Percentiles rank a stretch among this genome's conserved stretches.
Evolutionary conservation across 2,797 vertebrate genomes (phyloP).

Genomic region (Mormyrops boulengeri): DNA sequence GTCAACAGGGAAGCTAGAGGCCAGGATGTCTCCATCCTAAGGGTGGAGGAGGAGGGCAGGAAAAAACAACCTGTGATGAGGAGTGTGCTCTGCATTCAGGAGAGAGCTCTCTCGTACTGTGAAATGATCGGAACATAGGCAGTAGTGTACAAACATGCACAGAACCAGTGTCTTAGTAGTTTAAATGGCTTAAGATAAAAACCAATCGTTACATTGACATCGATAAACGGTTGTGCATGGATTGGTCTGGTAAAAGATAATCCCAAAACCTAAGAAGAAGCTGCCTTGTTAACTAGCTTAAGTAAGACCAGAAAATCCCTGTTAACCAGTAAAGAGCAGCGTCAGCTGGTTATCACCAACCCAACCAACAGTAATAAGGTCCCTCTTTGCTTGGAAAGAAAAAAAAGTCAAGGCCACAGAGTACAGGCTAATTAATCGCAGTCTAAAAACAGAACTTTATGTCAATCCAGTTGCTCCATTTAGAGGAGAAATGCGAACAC

Average conservation of each 20-base stretch:
- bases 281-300: neutral
- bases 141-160: neutral
- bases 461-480: conserved; percentile 30
- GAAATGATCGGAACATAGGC: neutral
- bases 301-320: neutral
- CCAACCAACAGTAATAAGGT: neutral
- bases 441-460: conserved; percentile 42
- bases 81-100: neutral
- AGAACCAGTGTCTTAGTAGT: neutral
- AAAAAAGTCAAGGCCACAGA: conserved; percentile 25
- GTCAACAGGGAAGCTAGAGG: conserved; percentile 91
- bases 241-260: neutral
- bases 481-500: conserved; percentile 5
- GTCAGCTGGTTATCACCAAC: neutral
- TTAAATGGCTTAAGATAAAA: neutral
- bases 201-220: neutral
- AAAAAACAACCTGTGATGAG: rapidly evolving
- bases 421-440: conserved; percentile 36
- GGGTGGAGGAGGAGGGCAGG: conserved; percentile 22
- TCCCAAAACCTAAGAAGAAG: neutral
- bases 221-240: neutral
- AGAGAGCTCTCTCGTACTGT: neutral
- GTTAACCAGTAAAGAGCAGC: neutral
- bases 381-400: neutral
- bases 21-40: conserved; percentile 97